Base-by-base conservation (phyloP, 2,888 invertebrate species). In the Chouioia cunea region DNA sequence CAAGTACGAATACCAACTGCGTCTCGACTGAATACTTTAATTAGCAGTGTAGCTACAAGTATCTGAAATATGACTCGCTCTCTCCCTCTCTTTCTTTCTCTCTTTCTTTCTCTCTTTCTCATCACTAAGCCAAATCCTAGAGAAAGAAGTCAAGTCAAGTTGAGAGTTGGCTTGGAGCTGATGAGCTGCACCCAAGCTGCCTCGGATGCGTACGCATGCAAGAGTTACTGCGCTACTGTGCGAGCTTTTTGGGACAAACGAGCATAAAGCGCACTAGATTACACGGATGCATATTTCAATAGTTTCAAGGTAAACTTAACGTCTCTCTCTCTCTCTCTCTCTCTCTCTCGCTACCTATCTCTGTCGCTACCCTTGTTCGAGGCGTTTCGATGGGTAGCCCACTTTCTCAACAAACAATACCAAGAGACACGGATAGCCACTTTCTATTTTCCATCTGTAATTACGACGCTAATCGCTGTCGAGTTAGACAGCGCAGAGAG, bases 231-330 rank as follows among this genome's bases (percentile, higher is more conserved):
- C n/a, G n/a, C n/a, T n/a, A n/a, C n/a, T n/a, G n/a, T n/a, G n/a
- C n/a, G 36, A 10, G 36, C 57, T 36, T 56, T 15, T 47, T n/a
- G 43, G 46, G 59, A 62, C 36, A 46, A 20, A 48, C 43, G 50
- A 54, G 64, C 22, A 60, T 43, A 54, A 60, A 60, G 54, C 60
- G 10, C 36, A 10, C 36, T 1, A 36, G 36, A 36, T 36, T 56
- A 12, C 36, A 43, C 53, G 46, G 23, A 46, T 70, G 60, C 54
- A 70, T 65, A 70, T 56, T 70, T 70, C 52, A 70, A 64, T 62
- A 65, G 59, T 58, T 65, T 47, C n/a, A 12, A 18, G 54, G 18
- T 4, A 57, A 63, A 64, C 58, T 58, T n/a, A n/a, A n/a, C n/a
- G n/a, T n/a, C 58, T 44, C 43, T 16, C 20, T 43, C 18, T n/a